Evolutionary conservation across 2,888 invertebrate species (phyloP), one percentile per base, ranked within the genome.

Genomic region (Diloba caeruleocephala): DNA sequence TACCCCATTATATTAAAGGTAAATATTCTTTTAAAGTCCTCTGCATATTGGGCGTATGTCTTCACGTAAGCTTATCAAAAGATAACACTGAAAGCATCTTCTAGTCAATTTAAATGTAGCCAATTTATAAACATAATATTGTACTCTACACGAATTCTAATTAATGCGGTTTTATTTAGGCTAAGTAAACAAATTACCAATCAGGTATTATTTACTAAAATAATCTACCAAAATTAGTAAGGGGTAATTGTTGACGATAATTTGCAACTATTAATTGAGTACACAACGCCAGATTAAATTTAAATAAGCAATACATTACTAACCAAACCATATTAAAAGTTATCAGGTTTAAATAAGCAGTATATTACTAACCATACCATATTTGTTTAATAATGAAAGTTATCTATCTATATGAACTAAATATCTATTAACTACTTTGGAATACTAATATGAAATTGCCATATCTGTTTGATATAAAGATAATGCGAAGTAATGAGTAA

Each of bases 161-260:
- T 25, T 33, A 44, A 45, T 54, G 31, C 38, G 15, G 37, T 28
- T 25, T 53, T 53, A 69, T 67, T 71, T 58, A 54, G 15, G 14
- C 10, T 31, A 37, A 19, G 31, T 42, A 51, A 57, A 50, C 38
- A 50, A 50, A 71, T 67, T 66, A 62, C 33, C 49, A 62, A 62
- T 66, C 43, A 46, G 17, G 21, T 41, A 10, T 62, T 41, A 58
- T 55, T 71, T 50, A 31, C 33, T 21, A 36, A 39, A 53, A 57
- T 31, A 54, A 38, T 38, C 31, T 32, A 12, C 14, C 14, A 33
- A 50, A 45, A 57, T 57, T 50, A 57, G 49, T 71, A 34, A 43
- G 12, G 32, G 15, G n/a, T 41, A 53, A 68, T 36, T 50, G 32
- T 36, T 44, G 38, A 23, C 23, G 31, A 36, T 56, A 50, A 53